phyloP scores from a whole-genome alignment of 2,888 invertebrate genomes.

The Cantharis flavilabris region DNA sequence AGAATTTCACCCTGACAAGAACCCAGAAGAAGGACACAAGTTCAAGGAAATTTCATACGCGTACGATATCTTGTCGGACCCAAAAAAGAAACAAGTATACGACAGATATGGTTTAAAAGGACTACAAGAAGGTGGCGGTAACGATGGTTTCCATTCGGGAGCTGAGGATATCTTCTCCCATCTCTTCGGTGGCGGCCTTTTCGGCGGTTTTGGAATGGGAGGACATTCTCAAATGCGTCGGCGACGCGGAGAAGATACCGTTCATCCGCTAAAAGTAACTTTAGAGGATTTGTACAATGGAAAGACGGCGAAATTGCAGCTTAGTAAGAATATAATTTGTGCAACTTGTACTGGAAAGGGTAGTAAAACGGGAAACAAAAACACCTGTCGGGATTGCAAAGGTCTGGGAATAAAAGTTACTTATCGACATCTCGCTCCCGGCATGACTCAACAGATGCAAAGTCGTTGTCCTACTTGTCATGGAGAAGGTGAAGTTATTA shows the following conservation, averaged over 20 bases:
- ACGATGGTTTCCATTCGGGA: slow-evolving; percentile 58
- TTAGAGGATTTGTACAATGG: slow-evolving; percentile 92
- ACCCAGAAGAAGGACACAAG: slow-evolving; percentile 87
- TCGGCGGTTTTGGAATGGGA: slow-evolving; percentile 59
- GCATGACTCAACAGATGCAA: slow-evolving; percentile 68
- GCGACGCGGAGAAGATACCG: slow-evolving; percentile 79
- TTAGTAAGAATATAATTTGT: slow-evolving; percentile 84
- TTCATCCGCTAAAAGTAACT: slow-evolving; percentile 82
- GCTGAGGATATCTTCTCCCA: slow-evolving; percentile 71
- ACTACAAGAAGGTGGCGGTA: slow-evolving; percentile 74
- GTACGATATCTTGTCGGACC: slow-evolving; percentile 89
- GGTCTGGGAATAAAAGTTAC: slow-evolving; percentile 78
- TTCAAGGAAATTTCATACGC: slow-evolving; percentile 97
- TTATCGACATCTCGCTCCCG: slow-evolving; percentile 69
- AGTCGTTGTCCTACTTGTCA: slow-evolving; percentile 66
- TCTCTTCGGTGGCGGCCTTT: slow-evolving; percentile 67
- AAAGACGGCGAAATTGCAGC: slow-evolving; percentile 79
- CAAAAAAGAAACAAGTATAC: slow-evolving; percentile 83
- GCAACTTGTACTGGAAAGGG: slow-evolving; percentile 77
- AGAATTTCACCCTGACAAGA: slow-evolving; percentile 92
- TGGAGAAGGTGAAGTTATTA: slow-evolving; percentile 74
- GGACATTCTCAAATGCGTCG: slow-evolving; percentile 60
- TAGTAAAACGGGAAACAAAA: slow-evolving; percentile 70
- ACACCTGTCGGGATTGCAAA: slow-evolving; percentile 73
- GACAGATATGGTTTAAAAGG: slow-evolving; percentile 88